Conservation (phyloP, 2,888 invertebrate species). For the Branchinecta sandiegonensis region DNA sequence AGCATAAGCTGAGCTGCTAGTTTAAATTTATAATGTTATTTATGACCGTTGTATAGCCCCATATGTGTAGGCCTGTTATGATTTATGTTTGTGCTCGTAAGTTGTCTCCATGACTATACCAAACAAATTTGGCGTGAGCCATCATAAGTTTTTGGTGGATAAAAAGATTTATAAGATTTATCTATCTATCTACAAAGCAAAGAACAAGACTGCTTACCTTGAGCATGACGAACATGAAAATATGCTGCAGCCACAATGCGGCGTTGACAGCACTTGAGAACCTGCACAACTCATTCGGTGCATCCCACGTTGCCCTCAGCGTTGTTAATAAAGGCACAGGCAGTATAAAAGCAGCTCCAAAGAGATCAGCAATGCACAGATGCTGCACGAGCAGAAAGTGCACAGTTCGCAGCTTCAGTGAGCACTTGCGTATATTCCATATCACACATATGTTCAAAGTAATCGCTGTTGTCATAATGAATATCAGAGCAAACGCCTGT, state of each 20-base stretch:
- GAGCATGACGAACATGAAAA: conserved; percentile 28
- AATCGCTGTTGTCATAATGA: conserved; percentile 17
- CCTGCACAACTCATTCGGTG: conserved; percentile 27
- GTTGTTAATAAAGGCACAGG: conserved; percentile 30
- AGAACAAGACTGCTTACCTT: conserved; percentile 26
- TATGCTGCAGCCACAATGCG: conserved; percentile 31
- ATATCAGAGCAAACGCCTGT: not conserved
- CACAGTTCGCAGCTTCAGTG: conserved; percentile 29
- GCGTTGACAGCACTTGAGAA: conserved; percentile 30
- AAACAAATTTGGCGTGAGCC: too few relatives aligned
- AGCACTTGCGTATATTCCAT: conserved; percentile 29
- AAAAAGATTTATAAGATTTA: too few relatives aligned
- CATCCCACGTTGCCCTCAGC: conserved; percentile 29
- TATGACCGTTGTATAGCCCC: too few relatives aligned
- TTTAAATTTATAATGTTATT: too few relatives aligned
- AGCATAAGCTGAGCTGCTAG: too few relatives aligned
- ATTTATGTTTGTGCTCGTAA: too few relatives aligned
- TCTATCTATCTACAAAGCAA: too few relatives aligned
- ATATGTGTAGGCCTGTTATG: too few relatives aligned
- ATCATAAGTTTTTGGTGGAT: too few relatives aligned
- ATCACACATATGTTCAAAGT: conserved; percentile 29
- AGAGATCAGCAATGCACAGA: conserved; percentile 30
- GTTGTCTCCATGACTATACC: too few relatives aligned
- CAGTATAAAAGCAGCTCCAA: conserved; percentile 30
- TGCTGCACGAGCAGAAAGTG: conserved; percentile 31